Base-by-base conservation (phyloP, 2,888 invertebrate genomes). In the Leptothorax acervorum region DNA sequence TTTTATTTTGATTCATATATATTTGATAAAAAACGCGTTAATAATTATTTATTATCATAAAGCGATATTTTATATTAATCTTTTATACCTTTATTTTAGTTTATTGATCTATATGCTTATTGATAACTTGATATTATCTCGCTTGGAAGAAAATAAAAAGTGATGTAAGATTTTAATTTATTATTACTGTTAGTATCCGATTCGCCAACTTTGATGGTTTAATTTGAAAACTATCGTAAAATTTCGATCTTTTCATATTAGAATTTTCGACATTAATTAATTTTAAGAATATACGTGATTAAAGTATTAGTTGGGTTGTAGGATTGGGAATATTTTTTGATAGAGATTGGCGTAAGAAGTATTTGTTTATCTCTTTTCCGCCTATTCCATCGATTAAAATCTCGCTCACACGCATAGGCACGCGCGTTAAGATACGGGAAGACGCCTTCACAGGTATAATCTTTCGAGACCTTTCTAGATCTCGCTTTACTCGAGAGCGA, bases 401-500 rank as follows among this genome's bases (percentile, higher is more conserved):
- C 23, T 62, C 51, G 8, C n/a, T 28, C 53, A 42, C 65, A 53
- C 28, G 42, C 39, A 65, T 31, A 48, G 11, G 31, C 53, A 28
- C 55, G 39, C 23, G 48, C n/a, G 15, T 15, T 39, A 28, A 18
- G 12, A 51, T 48, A 60, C 23, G 23, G 65, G 18, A 76, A 68
- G 55, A 39, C 23, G 55, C 39, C 35, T 51, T 48, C 35, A 51
- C 51, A 62, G 39, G 18, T 66, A 8, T 83, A 78, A 83, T 57
- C 8, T 68, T 51, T 15, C 12, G 35, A 78, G 82, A 83, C 60
- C 82, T 78, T 68, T 66, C 28, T 35, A 28, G 62, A 78, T 60
- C 51, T 62, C 51, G 12, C 51, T 60, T 83, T 66, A 51, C 65
- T 48, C 75, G 63, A 53, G 18, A 65, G 53, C 75, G 83, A 83